Base-by-base conservation (phyloP, 1,140 invertebrate genomes). In the Lucilia sericata region DNA sequence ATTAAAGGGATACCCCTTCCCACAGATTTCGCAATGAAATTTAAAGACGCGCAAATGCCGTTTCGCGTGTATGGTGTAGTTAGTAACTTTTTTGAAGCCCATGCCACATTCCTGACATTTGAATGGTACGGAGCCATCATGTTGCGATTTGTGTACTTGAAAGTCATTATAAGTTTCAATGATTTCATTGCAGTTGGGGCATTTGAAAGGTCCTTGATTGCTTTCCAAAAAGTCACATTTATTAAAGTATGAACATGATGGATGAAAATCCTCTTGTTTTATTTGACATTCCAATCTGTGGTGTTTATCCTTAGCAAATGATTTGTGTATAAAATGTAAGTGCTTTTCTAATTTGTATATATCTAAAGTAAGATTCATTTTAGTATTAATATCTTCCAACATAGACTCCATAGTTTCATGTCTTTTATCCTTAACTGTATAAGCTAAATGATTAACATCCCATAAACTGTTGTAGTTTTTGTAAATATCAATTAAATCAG, bases 21-120 rank as follows among this genome's bases (percentile, higher is more conserved):
- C 86, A 42, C 87, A 88, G n/a, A 87, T 80, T 21, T 86, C 75
- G 60, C 87, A 88, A n/a, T 60, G 74, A 60, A 86, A 51, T 17
- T 84, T 76, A 25, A 85, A 88, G 49, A 87, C 85, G 7, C 84
- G 84, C 5, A 83, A 86, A n/a, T 88, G 87, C 1, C 87, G 82
- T 2, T 85, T 82, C 42, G 88, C 49, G 17, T 88, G 87, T 8
- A 85, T 83, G 7, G 86, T 86, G 74, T 84, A 86, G 82, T 86
- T 87, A 60, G 76, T 70, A 30, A 83, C 76, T 30, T 84, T 84
- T n/a, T 84, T 51, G 51, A 88, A 88, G 19, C 87, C 87, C 2
- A 84, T 84, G 3, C 82, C 51, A 34, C 87, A 88, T 0, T 85
- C 84, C 19, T 85, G 85, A 78, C 87, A 88, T 17, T 83, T 75